Conservation (phyloP, 1,140 invertebrate genomes). For the Bombus breviceps region DNA sequence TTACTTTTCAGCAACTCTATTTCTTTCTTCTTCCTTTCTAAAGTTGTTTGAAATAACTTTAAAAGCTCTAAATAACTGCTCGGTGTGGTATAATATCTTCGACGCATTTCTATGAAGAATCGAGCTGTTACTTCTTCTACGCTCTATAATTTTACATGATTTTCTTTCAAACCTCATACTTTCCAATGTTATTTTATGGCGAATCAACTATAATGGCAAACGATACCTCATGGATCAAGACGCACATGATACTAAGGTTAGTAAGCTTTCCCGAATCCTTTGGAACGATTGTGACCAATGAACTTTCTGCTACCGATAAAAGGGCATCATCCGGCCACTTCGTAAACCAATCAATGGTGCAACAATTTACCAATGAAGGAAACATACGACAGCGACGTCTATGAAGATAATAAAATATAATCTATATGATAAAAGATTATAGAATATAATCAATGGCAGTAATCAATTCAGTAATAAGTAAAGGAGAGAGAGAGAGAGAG, state of each 20-base stretch:
- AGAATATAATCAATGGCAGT: too few relatives aligned
- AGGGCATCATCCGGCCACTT: conserved; percentile 95
- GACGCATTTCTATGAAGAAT: conserved; percentile 91
- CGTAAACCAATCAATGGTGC: conserved; percentile 96
- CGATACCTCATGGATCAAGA: conserved; percentile 88
- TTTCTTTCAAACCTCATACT: neutral
- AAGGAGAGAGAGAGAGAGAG: neutral
- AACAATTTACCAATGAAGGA: conserved; percentile 96
- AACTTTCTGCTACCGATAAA: conserved; percentile 88
- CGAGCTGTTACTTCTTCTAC: conserved; percentile 89
- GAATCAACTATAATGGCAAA: neutral
- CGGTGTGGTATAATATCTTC: conserved; percentile 94
- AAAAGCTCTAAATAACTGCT: conserved; percentile 94
- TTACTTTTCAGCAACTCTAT: conserved; percentile 87
- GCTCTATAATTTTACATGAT: conserved; percentile 81
- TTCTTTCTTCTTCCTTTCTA: conserved; percentile 86
- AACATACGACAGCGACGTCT: conserved; percentile 92
- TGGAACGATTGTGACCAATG: conserved; percentile 82
- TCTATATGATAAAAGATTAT: neutral
- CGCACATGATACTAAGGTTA: conserved; percentile 88
- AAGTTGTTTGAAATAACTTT: conserved; percentile 89
- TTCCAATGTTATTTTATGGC: too few relatives aligned
- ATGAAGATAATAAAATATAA: conserved; percentile 20
- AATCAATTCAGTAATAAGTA: neutral
- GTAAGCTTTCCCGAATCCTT: conserved; percentile 78